Base-by-base conservation (phyloP, 1,140 invertebrate genomes). In the Aphis gossypii region DNA sequence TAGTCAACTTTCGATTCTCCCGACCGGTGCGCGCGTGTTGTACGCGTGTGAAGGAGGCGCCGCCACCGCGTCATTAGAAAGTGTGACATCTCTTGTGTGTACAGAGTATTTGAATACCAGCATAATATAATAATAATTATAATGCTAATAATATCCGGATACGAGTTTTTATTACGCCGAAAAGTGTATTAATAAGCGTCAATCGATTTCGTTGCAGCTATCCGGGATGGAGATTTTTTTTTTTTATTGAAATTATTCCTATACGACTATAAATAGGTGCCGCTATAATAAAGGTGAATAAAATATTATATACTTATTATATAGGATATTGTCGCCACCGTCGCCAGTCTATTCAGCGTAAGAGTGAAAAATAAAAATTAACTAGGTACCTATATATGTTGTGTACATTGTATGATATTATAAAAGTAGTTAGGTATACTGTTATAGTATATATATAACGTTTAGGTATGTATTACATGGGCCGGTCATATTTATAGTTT, bases 1-100 rank as follows among this genome's bases (percentile, higher is more conserved):
- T 14, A 83, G 44, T 83, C 9, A 44, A 92, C 68, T 92, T 92
- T 92, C 91, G 91, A 92, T 92, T 92, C 76, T 92, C n/a, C 41
- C 91, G 51, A 35, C 35, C 46, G 56, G 25, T 21, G 35, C 87
- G 48, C 87, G 48, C 1, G 38, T 23, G 30, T 21, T 54, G 76
- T 51, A 48, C 6, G 68, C 5, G 90, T 92, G 90, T 51, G 44
- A 82, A 92, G 68, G 44, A 68, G 90, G 90, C 90, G 90, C 38
- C 89, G 25, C 60, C 90, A 25, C 11, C 89, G 38, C 76, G 44
- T 92, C 76, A 83, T 83, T 92, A 92, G 91, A 92, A 92, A 92
- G 91, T 92, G 91, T 92, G 91, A 92, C 91, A 92, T 92, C 60
- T 83, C 76, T 51, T 25, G 21, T 38, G 68, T 11, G 14, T 60